A percentile compares a stretch with the other conserved stretches of the same genome.
Conservation (phyloP, 2,797 vertebrate genomes). For the Danio aesculapii region DNA sequence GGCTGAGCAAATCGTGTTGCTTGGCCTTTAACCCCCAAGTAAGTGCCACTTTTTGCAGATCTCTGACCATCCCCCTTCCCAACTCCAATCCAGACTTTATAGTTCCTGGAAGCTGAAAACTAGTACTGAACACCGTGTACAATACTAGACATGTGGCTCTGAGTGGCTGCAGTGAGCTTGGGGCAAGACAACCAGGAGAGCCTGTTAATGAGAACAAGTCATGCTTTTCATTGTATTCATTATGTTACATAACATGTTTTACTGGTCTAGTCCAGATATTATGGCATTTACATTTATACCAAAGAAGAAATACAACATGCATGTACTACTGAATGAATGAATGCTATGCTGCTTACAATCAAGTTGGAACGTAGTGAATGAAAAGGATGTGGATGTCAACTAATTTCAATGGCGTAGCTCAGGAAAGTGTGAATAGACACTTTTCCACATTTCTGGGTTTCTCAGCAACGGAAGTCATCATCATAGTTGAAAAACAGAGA, state of each 20-base stretch:
- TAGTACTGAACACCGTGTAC: conserved; percentile 13
- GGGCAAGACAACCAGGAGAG: neutral
- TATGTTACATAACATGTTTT: conserved; percentile 35
- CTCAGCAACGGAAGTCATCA: no score
- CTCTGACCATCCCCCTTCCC: conserved; percentile 18
- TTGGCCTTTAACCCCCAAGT: conserved; percentile 37
- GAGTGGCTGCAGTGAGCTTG: conserved; percentile 1
- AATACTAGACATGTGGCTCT: conserved; percentile 53
- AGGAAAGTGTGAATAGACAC: no score
- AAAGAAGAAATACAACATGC: neutral
- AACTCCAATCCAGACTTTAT: conserved; percentile 21
- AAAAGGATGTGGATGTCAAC: no score
- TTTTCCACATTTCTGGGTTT: no score
- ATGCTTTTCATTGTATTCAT: conserved; percentile 16
- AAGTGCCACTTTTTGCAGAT: conserved; percentile 36
- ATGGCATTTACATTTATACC: neutral
- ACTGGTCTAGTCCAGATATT: conserved; percentile 5
- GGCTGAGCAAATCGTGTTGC: conserved; percentile 49
- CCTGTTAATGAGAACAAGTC: conserved; percentile 4
- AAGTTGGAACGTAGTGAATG: no score
- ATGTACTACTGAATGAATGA: no score
- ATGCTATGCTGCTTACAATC: no score
- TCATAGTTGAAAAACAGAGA: no score
- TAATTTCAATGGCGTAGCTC: no score
- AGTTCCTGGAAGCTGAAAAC: conserved; percentile 2